phyloP scores from a whole-genome alignment of 2,113 vertebrate species.

The Megalops atlanticus region DNA sequence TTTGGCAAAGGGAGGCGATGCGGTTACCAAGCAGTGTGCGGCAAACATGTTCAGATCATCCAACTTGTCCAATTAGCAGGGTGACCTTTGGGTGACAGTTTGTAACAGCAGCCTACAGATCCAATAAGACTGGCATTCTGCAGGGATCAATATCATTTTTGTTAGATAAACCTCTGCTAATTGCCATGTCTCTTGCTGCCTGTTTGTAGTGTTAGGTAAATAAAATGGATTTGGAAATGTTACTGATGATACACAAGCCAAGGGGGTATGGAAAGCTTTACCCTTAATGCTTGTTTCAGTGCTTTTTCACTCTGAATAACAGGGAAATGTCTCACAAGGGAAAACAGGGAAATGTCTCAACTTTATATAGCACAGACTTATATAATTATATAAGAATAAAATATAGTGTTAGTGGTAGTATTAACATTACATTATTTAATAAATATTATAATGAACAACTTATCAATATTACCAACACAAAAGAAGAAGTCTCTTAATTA shows the following conservation, averaged over 20 bases:
- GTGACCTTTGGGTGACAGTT: conserved; percentile 1
- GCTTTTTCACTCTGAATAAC: neutral
- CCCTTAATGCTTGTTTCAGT: neutral
- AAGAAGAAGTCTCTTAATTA: no score
- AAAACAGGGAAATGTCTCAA: no score
- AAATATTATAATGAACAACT: no score
- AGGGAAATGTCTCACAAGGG: no score
- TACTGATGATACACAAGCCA: neutral
- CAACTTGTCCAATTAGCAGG: conserved; percentile 1
- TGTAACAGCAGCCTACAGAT: neutral
- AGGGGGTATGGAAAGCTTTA: neutral
- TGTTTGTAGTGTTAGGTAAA: neutral
- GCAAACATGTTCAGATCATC: neutral
- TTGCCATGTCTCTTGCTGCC: neutral
- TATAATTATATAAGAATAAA: no score
- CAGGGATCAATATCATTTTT: conserved; percentile 3
- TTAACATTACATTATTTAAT: no score
- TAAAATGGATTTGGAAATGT: neutral
- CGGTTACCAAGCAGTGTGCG: neutral
- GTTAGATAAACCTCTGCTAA: neutral
- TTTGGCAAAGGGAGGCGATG: neutral
- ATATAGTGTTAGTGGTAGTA: no score
- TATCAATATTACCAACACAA: no score
- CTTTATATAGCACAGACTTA: no score
- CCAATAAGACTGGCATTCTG: neutral